Conservation (phyloP, 2,888 invertebrate species). For the Caenorhabditis drosophilae region DNA sequence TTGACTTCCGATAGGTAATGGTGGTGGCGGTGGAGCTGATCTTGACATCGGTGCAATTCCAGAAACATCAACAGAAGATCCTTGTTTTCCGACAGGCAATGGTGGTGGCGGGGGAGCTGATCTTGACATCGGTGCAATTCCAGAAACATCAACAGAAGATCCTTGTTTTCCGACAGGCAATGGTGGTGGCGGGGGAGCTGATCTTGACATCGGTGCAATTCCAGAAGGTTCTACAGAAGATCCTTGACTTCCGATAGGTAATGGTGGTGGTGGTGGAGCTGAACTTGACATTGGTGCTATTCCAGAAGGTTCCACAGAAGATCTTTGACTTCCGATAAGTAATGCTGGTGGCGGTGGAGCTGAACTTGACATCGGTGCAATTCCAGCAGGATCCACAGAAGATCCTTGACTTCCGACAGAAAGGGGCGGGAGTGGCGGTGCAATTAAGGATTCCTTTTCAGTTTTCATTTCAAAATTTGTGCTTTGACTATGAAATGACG, state of each 20-base stretch:
- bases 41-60: too few relatives aligned
- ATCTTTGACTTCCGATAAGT: conserved; percentile 1
- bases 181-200: conserved; percentile 7
- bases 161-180: conserved; percentile 3
- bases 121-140: neutral
- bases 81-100: conserved; percentile 1
- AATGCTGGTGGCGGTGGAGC: conserved; percentile 7
- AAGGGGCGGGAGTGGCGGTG: conserved; percentile 13
- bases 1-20: conserved; percentile 10
- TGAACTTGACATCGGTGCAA: neutral
- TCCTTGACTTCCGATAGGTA: too few relatives aligned
- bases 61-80: neutral
- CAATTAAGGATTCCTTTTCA: neutral
- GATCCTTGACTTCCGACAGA: too few relatives aligned
- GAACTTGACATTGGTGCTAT: neutral
- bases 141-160: too few relatives aligned
- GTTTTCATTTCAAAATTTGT: neutral
- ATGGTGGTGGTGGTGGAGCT: conserved; percentile 20
- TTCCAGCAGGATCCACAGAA: neutral
- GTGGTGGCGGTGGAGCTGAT: conserved; percentile 24
- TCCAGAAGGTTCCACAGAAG: conserved; percentile 4
- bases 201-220: conserved; percentile 1
- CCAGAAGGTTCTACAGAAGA: too few relatives aligned
- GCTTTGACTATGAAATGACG: neutral
- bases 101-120: conserved; percentile 23